Percentiles rank a stretch among this genome's conserved stretches.
phyloP scores from a whole-genome alignment of 2,113 vertebrate genomes.

The Phalacrocorax aristotelis region DNA sequence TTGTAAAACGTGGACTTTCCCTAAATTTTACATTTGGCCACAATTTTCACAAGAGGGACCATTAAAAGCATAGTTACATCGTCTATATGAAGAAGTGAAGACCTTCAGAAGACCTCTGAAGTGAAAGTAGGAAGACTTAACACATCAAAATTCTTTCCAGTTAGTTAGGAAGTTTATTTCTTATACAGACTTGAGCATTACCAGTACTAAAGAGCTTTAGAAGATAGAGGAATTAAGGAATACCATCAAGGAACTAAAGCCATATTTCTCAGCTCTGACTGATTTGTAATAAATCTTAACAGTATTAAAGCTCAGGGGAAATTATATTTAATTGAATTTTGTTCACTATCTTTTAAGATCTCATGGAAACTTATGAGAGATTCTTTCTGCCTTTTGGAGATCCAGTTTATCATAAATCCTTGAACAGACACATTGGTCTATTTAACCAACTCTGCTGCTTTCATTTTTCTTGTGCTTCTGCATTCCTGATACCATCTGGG shows the following conservation, averaged over 20 bases:
- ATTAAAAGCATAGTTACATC: background rate
- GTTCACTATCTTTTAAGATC: background rate
- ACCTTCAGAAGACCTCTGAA: background rate
- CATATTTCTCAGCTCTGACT: background rate
- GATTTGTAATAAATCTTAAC: background rate
- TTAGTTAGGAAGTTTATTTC: background rate
- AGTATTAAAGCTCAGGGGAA: background rate
- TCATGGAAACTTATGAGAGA: background rate
- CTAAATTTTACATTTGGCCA: background rate
- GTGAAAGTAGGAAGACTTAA: background rate
- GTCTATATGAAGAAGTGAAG: background rate
- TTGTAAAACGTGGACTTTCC: background rate
- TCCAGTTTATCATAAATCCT: background rate
- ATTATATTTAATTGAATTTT: background rate
- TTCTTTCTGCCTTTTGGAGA: background rate
- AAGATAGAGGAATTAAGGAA: background rate
- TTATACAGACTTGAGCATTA: background rate
- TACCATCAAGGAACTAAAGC: background rate
- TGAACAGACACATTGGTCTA: background rate
- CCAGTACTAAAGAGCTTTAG: background rate
- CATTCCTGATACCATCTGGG: background rate
- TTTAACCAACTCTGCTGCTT: background rate
- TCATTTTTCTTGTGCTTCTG: background rate
- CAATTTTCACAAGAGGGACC: background rate
- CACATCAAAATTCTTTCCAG: background rate